Evolutionary conservation across 1,140 invertebrate species (phyloP), one percentile per base, ranked within the genome.

Genomic region (Leucophenga varia): DNA sequence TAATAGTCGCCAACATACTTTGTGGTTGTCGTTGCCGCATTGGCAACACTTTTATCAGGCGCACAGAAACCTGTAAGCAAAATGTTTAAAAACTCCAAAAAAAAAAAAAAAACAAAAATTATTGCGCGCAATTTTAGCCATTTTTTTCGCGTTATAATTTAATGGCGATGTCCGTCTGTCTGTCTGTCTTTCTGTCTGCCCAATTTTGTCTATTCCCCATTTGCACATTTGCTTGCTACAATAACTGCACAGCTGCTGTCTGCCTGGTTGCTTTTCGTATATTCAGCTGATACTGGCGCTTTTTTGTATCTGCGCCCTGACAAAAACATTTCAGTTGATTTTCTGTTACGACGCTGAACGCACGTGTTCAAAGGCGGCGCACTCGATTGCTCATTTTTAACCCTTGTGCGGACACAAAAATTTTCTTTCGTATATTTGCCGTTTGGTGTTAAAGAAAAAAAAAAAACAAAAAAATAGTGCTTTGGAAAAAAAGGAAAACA

Each of bases 271-370:
- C 43, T 47, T 43, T 52, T 54, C n/a, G n/a, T n/a, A n/a, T n/a
- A n/a, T n/a, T n/a, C n/a, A n/a, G n/a, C n/a, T n/a, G n/a, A n/a
- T n/a, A n/a, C n/a, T n/a, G n/a, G n/a, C n/a, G n/a, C n/a, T n/a
- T n/a, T n/a, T n/a, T n/a, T n/a, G n/a, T n/a, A n/a, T n/a, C n/a
- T n/a, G n/a, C n/a, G n/a, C n/a, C n/a, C n/a, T n/a, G n/a, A n/a
- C n/a, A n/a, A n/a, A n/a, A n/a, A n/a, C n/a, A n/a, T n/a, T 56
- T 67, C 63, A 65, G 63, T 65, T 65, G 63, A 46, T 51, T 67
- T 56, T 67, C 45, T 43, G 67, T 67, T 52, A 55, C 63, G 55
- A 63, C 40, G 63, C 55, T 52, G 63, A 59, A 67, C 63, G 63
- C 63, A 65, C 32, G 32, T 34, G 8, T 34, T 14, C 12, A 28